Percentiles rank a stretch among this genome's conserved stretches.
These are phyloP conservation scores for Felis chaus DNA, from an alignment of 2,113 vertebrate species.

Conservation along the genomic window DNA sequence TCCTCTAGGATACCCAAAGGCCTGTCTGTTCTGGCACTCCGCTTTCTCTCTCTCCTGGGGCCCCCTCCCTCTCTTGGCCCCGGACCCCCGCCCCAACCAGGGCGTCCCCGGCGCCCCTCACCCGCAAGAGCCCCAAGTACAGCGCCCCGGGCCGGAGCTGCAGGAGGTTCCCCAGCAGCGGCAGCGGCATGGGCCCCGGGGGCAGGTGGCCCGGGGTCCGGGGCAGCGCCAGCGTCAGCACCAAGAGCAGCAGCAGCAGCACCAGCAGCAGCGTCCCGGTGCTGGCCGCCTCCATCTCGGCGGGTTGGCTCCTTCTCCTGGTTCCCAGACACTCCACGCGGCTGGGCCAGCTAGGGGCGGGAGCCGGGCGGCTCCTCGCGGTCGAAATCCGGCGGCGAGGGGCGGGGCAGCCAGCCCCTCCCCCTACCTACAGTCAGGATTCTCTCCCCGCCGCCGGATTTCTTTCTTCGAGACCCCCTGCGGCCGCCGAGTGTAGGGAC, in stretches of 20 bases:
- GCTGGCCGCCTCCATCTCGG: slow-evolving; percentile 58
- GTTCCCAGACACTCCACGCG: not conserved
- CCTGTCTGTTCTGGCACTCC: not conserved
- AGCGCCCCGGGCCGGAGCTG: slow-evolving; percentile 68
- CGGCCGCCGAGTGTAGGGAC: not conserved
- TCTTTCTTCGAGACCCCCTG: not conserved
- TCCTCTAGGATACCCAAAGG: not conserved
- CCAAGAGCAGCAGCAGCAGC: slow-evolving; percentile 52
- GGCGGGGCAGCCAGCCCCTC: not conserved
- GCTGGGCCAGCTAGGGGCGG: not conserved
- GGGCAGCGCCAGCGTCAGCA: slow-evolving; percentile 35
- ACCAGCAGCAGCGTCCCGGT: slow-evolving; percentile 62
- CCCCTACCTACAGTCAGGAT: fast-evolving
- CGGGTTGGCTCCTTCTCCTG: not conserved
- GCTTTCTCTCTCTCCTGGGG: not conserved
- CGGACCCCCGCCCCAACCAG: not conserved
- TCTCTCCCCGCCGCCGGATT: not conserved
- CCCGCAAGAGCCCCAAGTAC: slow-evolving; percentile 58
- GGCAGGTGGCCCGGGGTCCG: slow-evolving; percentile 57
- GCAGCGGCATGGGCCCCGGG: slow-evolving; percentile 76
- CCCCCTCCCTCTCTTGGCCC: not conserved
- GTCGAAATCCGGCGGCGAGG: not conserved
- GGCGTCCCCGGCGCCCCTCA: slow-evolving; percentile 2
- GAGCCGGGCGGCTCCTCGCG: not conserved
- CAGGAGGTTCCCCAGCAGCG: slow-evolving; percentile 77